phyloP scores from a whole-genome alignment of 2,888 invertebrate species.

The Neelides folsomi region DNA sequence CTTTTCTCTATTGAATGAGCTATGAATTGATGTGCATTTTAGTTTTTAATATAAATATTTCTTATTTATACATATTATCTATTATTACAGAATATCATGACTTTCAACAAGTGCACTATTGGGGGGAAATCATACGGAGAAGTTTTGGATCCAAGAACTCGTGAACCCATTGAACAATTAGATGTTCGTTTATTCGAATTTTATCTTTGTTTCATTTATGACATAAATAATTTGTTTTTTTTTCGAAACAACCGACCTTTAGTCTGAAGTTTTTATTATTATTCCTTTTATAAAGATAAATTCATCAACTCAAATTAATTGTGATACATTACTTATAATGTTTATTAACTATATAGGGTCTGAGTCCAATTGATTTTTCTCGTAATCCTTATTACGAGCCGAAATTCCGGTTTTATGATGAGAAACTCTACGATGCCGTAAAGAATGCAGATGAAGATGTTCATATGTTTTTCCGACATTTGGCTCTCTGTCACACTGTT shows the following conservation, averaged over 20 bases:
- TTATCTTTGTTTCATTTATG: no score
- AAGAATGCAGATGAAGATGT: slow-evolving; percentile 57
- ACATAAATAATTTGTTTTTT: no score
- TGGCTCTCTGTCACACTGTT: slow-evolving; percentile 95
- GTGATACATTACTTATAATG: background rate
- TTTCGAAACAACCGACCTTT: no score
- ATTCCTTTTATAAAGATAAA: no score
- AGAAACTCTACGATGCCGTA: slow-evolving; percentile 68
- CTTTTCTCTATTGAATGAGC: no score
- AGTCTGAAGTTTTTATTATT: no score
- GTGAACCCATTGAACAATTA: slow-evolving; percentile 70
- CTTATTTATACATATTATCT: no score
- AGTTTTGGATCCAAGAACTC: slow-evolving; percentile 68
- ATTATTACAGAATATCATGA: slow-evolving; percentile 85
- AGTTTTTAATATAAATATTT: no score
- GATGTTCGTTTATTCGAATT: no score
- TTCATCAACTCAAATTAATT: background rate
- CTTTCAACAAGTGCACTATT: slow-evolving; percentile 97
- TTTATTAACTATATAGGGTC: slow-evolving; percentile 44
- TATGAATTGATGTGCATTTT: no score
- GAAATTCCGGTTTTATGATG: slow-evolving; percentile 88
- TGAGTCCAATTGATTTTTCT: slow-evolving; percentile 81
- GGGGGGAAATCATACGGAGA: slow-evolving; percentile 86
- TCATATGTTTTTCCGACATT: slow-evolving; percentile 75
- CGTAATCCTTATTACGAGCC: slow-evolving; percentile 81